phyloP scores from a whole-genome alignment of 30 jellyfish, hydroid and myxozoan species.

The Nemopilema nomurai region DNA sequence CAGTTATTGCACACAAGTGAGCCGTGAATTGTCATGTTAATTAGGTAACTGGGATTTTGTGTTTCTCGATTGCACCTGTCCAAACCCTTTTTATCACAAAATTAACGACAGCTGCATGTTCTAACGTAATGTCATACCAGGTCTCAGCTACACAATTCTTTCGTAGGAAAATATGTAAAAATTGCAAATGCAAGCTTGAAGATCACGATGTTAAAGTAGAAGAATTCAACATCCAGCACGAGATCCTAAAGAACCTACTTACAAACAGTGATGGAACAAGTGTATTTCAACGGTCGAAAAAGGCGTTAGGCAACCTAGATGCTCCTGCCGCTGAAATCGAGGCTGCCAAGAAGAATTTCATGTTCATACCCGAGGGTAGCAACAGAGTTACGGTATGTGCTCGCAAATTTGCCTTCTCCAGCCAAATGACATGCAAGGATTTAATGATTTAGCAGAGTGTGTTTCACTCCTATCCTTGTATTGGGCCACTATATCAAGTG shows the following conservation, averaged over 20 bases:
- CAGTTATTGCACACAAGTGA: no score
- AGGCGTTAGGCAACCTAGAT: slow-evolving; percentile 48
- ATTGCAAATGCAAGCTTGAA: slow-evolving; percentile 83
- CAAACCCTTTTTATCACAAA: no score
- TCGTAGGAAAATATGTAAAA: slow-evolving; percentile 78
- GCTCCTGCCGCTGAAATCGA: slow-evolving; percentile 72
- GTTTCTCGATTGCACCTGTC: no score
- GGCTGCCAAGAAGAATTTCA: slow-evolving; percentile 81
- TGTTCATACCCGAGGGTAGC: slow-evolving; percentile 89
- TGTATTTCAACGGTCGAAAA: slow-evolving; percentile 61
- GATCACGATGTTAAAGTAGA: slow-evolving; percentile 85
- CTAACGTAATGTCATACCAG: background rate
- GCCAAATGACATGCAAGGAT: background rate
- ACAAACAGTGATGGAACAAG: slow-evolving; percentile 64
- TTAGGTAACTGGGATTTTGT: no score
- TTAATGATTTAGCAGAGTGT: no score
- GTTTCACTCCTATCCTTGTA: no score
- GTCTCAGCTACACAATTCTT: background rate
- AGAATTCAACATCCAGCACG: slow-evolving; percentile 78
- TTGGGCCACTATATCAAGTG: no score
- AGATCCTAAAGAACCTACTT: slow-evolving; percentile 55
- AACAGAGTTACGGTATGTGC: slow-evolving; percentile 75
- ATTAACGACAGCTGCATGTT: no score
- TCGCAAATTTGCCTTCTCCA: background rate
- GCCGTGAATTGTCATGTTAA: no score